Conservation (phyloP, 1,140 invertebrate genomes). For the Solenopsis invicta region DNA sequence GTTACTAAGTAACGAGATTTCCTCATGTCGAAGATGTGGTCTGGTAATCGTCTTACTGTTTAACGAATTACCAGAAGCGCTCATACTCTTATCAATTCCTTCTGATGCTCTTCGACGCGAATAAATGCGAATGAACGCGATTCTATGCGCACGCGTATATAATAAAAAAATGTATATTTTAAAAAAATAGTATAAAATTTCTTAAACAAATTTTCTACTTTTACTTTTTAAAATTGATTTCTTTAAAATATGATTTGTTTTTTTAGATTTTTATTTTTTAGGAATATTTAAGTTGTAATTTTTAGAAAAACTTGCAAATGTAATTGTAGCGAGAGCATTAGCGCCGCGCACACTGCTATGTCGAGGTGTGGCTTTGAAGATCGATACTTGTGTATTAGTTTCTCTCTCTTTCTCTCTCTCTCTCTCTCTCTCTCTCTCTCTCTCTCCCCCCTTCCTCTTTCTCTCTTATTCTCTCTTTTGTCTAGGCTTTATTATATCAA, state of each 20-base stretch:
- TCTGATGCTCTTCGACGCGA: too few species aligned
- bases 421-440: background rate
- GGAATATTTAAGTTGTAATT: conserved; percentile 31
- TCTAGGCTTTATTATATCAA: background rate
- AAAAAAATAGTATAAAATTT: background rate
- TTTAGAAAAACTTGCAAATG: background rate
- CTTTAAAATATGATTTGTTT: background rate
- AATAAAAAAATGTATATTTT: background rate
- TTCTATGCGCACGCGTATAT: too few species aligned
- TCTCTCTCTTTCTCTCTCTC: background rate
- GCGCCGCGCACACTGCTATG: conserved; percentile 24
- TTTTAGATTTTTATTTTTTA: background rate
- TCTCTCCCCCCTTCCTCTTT: conserved; percentile 2
- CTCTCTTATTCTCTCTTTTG: background rate
- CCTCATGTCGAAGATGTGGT: conserved; percentile 4
- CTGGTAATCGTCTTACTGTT: conserved; percentile 39
- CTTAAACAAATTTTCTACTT: background rate
- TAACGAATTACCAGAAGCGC: conserved; percentile 16
- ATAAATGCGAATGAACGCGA: too few species aligned
- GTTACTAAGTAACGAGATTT: conserved; percentile 27
- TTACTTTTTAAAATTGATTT: background rate
- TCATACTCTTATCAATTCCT: background rate
- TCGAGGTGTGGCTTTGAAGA: conserved; percentile 70
- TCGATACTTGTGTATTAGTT: conserved; percentile 63
- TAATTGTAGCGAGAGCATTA: conserved; percentile 60